A percentile compares a stretch with the other conserved stretches of the same genome.
These are phyloP conservation scores for Subacronicta megacephala DNA, from an alignment of 2,888 invertebrate genomes.

Conservation along the genomic window DNA sequence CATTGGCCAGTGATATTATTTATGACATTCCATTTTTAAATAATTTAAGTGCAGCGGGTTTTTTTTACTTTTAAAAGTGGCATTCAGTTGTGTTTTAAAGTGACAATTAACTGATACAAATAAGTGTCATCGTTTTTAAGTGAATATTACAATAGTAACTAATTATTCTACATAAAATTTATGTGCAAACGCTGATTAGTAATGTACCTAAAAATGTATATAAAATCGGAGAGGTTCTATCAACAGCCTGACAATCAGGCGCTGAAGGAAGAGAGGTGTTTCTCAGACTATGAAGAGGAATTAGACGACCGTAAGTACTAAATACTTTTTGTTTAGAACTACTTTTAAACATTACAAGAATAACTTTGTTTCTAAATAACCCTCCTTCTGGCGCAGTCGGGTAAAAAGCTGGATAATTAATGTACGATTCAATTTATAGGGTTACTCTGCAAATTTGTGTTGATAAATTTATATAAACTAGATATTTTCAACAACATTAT, in stretches of 20 bases:
- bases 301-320: constrained; percentile 80
- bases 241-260: constrained; percentile 78
- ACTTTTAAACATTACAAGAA: too few relatives aligned
- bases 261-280: constrained; percentile 79
- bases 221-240: constrained; percentile 84
- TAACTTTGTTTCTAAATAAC: too few relatives aligned
- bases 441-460: too few relatives aligned
- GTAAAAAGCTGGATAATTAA: too few relatives aligned
- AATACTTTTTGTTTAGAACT: not conserved
- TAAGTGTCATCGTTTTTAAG: constrained; percentile 20
- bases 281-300: constrained; percentile 83
- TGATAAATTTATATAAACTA: too few relatives aligned
- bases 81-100: constrained; percentile 8
- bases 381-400: too few relatives aligned
- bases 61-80: constrained; percentile 17
- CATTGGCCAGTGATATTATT: constrained; percentile 45
- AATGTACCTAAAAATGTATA: constrained; percentile 86
- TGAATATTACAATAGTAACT: constrained; percentile 19
- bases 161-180: constrained; percentile 3
- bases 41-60: constrained; percentile 25
- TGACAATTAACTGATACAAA: constrained; percentile 20
- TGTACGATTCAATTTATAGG: too few relatives aligned
- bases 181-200: constrained; percentile 53
- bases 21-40: constrained; percentile 37
- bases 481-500: too few relatives aligned